Evolutionary conservation across 2,113 vertebrate genomes (phyloP), one percentile per base, ranked within the genome.

Genomic region (Rana temporaria): DNA sequence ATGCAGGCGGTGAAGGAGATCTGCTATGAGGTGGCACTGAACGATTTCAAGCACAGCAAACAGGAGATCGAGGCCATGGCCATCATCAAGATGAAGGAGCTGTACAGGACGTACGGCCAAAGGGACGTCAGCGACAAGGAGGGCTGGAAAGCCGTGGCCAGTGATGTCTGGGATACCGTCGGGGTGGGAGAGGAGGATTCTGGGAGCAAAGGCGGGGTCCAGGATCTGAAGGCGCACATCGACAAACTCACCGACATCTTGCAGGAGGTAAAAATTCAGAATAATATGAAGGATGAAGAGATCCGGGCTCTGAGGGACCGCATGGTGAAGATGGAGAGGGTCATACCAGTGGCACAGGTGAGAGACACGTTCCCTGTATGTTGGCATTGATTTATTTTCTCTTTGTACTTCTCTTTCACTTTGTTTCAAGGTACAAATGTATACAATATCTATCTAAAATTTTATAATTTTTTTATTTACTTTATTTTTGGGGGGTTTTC

Each of bases 1-100:
- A 93, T 96, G 93, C 96, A 97, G 85, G 96, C 96, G 0, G 95
- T 97, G 4, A 96, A 97, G 69, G 96, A 97, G 91, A 95, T 97
- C 87, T 97, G 96, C 89, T 96, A 96, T 3, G 95, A 97, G 90
- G 96, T 96, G 86, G 96, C 96, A 0, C 91, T 97, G 78, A 94
- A 92, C 0, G 95, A 97, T 85, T 97, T 97, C 89, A 90, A 93
- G 4, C 96, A 97, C 38, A 94, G 94, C n/a, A 93, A 92, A 0
- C 93, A 93, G 6, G 96, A 97, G 87, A 95, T 97, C 0, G 95
- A 97, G 80, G 96, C 96, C 14, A 88, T 96, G 86, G 90, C 95
- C n/a, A 92, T 95, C 38, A 94, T 96, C 14, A 96, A 96, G 90
- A 96, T 96, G 95, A 93, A 95, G 86, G 96, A 97, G 66, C 90